These are phyloP conservation scores for Chrysaora quinquecirrha DNA, from an alignment of 30 jellyfish, hydroid and myxozoan species.

Conservation along the genomic window DNA sequence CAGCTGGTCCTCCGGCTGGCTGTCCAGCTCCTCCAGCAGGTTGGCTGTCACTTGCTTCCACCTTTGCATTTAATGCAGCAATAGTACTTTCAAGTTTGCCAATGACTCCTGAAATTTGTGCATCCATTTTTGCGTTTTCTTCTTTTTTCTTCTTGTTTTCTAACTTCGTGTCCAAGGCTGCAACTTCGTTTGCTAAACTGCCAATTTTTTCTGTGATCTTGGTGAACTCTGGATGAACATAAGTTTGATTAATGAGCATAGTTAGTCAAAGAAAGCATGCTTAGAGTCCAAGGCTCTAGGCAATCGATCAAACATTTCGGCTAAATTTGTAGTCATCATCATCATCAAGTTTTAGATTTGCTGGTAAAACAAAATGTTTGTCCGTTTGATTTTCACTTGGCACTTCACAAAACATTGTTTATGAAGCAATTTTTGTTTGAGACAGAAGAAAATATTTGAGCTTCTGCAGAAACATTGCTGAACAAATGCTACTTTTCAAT, in stretches of 20 bases:
- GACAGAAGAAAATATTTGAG: no score
- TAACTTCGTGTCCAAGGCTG: conserved; percentile 77
- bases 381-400: no score
- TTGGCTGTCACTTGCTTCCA: conserved; percentile 48
- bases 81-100: conserved; percentile 85
- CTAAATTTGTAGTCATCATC: no score
- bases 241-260: background rate
- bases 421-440: no score
- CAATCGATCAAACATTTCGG: background rate
- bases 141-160: conserved; percentile 78
- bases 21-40: conserved; percentile 31
- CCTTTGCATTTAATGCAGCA: conserved; percentile 77
- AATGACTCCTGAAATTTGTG: conserved; percentile 66
- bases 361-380: no score
- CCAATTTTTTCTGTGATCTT: conserved; percentile 62
- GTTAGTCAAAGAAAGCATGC: no score
- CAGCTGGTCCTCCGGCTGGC: conserved; percentile 39
- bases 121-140: conserved; percentile 90
- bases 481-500: no score
- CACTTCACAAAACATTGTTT: no score
- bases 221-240: conserved; percentile 55
- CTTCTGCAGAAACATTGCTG: no score
- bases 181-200: conserved; percentile 89
- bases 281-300: background rate
- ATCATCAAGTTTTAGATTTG: background rate